phyloP scores from a whole-genome alignment of 2,113 vertebrate genomes.

The Thomomys bottae region DNA sequence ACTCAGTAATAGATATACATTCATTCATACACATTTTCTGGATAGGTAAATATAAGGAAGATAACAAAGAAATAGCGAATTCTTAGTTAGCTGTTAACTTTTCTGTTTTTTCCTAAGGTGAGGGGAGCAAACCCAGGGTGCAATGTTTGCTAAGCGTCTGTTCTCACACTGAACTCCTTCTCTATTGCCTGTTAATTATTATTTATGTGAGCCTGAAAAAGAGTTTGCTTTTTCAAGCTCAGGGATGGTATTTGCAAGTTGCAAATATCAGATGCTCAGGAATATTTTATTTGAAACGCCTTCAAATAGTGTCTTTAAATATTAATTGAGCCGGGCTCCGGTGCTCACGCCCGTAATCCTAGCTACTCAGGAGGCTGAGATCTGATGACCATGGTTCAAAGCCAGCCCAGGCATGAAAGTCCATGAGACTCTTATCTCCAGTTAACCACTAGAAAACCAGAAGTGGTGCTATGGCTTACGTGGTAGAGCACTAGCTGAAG shows the following conservation, averaged over 20 bases:
- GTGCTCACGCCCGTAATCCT: too few relatives aligned
- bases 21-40: background rate
- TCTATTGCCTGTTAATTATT: background rate
- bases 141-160: background rate
- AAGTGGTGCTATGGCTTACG: too few relatives aligned
- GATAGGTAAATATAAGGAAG: background rate
- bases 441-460: too few relatives aligned
- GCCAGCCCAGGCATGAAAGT: too few relatives aligned
- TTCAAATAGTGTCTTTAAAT: constrained; percentile 2
- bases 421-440: too few relatives aligned
- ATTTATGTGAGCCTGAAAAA: background rate
- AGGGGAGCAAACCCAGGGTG: too few relatives aligned
- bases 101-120: background rate
- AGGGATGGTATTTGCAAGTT: background rate
- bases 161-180: background rate
- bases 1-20: background rate
- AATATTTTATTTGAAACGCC: background rate
- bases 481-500: too few relatives aligned
- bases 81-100: background rate
- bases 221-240: background rate
- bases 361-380: too few relatives aligned
- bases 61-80: background rate
- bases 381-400: too few relatives aligned
- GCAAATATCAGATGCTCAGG: background rate
- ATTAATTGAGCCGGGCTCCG: too few relatives aligned